phyloP scores from a whole-genome alignment of 2,888 invertebrate genomes.

The Axea sp. region DNA sequence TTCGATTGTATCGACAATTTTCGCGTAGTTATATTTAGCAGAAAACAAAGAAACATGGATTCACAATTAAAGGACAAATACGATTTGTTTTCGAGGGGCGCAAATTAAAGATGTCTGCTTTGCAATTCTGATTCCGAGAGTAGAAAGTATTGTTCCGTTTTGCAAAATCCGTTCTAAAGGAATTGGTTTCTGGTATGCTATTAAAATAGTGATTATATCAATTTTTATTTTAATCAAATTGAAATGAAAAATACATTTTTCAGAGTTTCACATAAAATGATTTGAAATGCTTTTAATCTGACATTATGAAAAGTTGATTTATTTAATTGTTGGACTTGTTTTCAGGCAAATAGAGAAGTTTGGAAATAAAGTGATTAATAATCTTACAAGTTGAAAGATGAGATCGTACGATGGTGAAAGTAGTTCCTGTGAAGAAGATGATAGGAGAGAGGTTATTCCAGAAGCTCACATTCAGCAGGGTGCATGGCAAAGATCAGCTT shows the following conservation, averaged over 20 bases:
- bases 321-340: no score
- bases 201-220: no score
- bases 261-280: no score
- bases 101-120: constrained; percentile 55
- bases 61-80: neutral
- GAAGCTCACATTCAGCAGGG: constrained; percentile 73
- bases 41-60: neutral
- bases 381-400: constrained; percentile 68
- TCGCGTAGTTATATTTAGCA: neutral
- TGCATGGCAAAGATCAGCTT: constrained; percentile 74
- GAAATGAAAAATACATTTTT: no score
- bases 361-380: no score
- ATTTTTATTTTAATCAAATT: no score
- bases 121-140: constrained; percentile 14
- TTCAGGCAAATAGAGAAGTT: no score
- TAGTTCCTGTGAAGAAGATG: constrained; percentile 78
- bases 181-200: constrained; percentile 11
- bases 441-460: constrained; percentile 73
- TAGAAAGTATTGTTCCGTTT: constrained; percentile 4
- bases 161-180: neutral
- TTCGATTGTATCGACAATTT: constrained; percentile 45
- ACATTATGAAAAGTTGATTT: no score
- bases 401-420: constrained; percentile 78
- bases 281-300: no score
- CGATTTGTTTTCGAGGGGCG: constrained; percentile 1